Evolutionary conservation across 1,140 invertebrate genomes (phyloP).

Genomic region (Yoshiicerus persimilis): DNA sequence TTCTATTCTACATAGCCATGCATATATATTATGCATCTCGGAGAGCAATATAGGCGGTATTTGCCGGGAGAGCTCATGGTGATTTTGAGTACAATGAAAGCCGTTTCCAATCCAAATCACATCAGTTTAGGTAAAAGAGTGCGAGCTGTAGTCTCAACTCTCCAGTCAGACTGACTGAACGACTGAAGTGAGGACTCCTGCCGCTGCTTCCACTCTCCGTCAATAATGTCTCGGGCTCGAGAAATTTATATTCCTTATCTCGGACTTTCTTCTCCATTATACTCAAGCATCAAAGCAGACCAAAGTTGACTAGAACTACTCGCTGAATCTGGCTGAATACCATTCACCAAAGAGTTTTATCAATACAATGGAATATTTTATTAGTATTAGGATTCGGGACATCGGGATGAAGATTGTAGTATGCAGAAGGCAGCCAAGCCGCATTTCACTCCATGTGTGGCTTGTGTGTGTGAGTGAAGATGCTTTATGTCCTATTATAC

Average conservation of each 20-base stretch:
- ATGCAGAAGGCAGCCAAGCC: not conserved
- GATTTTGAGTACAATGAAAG: not conserved
- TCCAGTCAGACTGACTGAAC: not conserved
- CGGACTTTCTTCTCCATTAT: not conserved
- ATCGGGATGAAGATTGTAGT: not conserved
- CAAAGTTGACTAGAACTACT: not conserved
- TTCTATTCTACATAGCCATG: no score
- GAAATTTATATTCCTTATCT: not conserved
- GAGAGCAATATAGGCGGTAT: not conserved
- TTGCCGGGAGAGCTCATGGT: not conserved
- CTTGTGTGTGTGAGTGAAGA: not conserved
- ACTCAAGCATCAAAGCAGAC: not conserved
- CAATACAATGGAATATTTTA: not conserved
- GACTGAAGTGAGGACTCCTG: not conserved
- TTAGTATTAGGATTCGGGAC: not conserved
- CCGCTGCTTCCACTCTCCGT: not conserved
- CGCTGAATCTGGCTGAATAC: not conserved
- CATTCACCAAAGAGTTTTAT: not conserved
- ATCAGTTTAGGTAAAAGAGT: not conserved
- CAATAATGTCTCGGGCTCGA: not conserved
- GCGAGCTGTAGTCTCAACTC: not conserved
- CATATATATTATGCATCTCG: not conserved
- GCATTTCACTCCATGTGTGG: not conserved
- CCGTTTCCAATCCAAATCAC: slow-evolving; percentile 11
- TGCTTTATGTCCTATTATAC: not conserved